Percentiles rank a stretch among this genome's conserved stretches.
phyloP scores from a whole-genome alignment of 2,113 vertebrate genomes.

The Blennius ocellaris region DNA sequence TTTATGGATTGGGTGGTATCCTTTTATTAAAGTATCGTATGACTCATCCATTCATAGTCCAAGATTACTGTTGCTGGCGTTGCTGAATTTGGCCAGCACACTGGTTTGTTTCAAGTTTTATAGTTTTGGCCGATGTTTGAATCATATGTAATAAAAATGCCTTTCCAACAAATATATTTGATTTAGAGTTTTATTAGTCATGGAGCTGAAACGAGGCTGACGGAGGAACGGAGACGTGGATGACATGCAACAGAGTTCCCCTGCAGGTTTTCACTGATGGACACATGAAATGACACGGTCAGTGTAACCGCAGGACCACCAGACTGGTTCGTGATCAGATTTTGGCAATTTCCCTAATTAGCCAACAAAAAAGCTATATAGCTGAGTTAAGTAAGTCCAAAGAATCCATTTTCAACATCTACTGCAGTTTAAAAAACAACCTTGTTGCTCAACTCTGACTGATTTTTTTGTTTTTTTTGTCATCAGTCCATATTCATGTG shows the following conservation, averaged over 20 bases:
- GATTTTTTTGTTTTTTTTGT: too few relatives aligned
- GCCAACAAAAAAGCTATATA: not conserved
- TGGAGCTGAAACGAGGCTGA: not conserved
- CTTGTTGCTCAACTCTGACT: too few relatives aligned
- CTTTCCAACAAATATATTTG: not conserved
- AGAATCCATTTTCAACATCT: not conserved
- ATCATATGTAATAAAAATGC: not conserved
- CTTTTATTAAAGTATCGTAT: conserved; percentile 29
- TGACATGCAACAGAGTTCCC: not conserved
- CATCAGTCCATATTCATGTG: too few relatives aligned
- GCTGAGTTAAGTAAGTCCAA: not conserved
- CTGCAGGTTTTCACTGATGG: too few relatives aligned
- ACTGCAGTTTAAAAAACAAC: not conserved
- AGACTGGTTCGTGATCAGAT: not conserved
- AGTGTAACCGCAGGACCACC: not conserved
- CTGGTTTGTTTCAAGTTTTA: conserved; percentile 14
- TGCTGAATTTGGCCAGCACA: conserved; percentile 46
- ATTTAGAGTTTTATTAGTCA: not conserved
- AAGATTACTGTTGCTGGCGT: conserved; percentile 35
- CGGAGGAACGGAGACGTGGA: not conserved
- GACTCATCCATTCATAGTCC: conserved; percentile 28
- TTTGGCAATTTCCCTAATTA: not conserved
- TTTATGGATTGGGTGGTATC: conserved; percentile 50
- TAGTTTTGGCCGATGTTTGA: not conserved
- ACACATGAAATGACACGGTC: not conserved